Base-by-base conservation (phyloP, 1,140 invertebrate genomes). In the Hyphantria cunea region DNA sequence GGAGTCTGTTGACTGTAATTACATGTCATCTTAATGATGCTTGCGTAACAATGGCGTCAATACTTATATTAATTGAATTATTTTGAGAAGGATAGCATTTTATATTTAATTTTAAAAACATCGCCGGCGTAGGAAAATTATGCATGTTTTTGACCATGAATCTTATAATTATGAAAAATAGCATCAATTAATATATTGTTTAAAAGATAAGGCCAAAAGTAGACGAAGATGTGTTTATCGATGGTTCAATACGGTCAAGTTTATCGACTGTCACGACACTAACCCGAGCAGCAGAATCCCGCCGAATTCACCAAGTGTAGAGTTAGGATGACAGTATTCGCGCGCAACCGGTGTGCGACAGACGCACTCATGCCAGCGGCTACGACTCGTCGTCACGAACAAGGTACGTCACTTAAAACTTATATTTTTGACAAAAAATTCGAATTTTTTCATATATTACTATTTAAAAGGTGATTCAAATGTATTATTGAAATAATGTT, bases 271-370 rank as follows among this genome's bases (percentile, higher is more conserved):
- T 42, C 14, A 15, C 70, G 37, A 71, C 79, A 73, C 74, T 78
- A 59, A 48, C 31, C 54, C 61, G 2, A 39, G 37, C 59, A 54
- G 51, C 61, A 68, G 66, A 68, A 73, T 77, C 74, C 70, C 74
- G 76, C 76, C 64, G 68, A 79, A 80, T 76, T 25, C 17, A 25
- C 17, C 63, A 13, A 25, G 49, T 25, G 64, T 61, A 32, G 48
- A 13, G 33, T 12, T 13, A 44, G 37, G 32, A 48, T 49, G 66
- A 58, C 80, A 86, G 83, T 86, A 78, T 64, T 51, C 78, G 75
- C 83, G 81, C 73, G 81, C 74, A 80, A 82, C 80, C 78, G 78
- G 81, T 82, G 80, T 75, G 74, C 64, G 72, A 17, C 13, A 62
- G 63, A 80, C 81, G 83, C 52, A 39, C 70, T 64, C 55, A 86